Base-by-base conservation (phyloP, 2,113 vertebrate species). In the Mugil cephalus region DNA sequence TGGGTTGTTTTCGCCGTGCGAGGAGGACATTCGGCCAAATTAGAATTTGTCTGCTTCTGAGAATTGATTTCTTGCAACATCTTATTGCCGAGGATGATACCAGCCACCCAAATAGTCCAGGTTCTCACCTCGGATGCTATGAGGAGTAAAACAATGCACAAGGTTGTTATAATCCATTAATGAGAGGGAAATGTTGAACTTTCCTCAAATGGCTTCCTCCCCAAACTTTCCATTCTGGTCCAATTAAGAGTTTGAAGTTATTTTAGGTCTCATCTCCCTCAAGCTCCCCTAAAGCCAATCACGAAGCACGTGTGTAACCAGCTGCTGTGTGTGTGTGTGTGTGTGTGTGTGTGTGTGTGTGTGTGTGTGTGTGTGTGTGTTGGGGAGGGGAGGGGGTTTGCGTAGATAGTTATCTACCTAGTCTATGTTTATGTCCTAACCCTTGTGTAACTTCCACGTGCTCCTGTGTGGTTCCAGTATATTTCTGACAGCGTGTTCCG, bases 241-340 rank as follows among this genome's bases (percentile, higher is more conserved):
- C 65, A 89, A 86, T 89, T 81, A 82, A 61, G 66, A 83, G 74
- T 79, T 74, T 77, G 76, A 79, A 85, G 81, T 84, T 91, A 88
- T 89, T 89, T 90, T 85, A 10, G 72, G 70, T 67, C 75, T 85
- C 62, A 55, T 85, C 64, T 89, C 86, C 82, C 83, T 77, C 60
- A 76, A 79, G 80, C 74, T 56, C 46, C 80, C 82, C 88, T 86
- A 48, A 67, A 86, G 83, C 81, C 56, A 78, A 77, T 78, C 80
- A 79, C 69, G 80, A 39, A 87, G 63, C 66, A 40, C 75, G 80
- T 80, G 79, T 83, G 52, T 82, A 85, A 87, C 61, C 52, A 45
- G 62, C 47, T 72, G 30, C 39, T 76, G 70, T 54, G 65, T 21
- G 3, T 43, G 55, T 66, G 68, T 69, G 24, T 66, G 76, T 40